Base-by-base conservation (phyloP, 2,888 invertebrate genomes). In the Eubasilissa splendida region DNA sequence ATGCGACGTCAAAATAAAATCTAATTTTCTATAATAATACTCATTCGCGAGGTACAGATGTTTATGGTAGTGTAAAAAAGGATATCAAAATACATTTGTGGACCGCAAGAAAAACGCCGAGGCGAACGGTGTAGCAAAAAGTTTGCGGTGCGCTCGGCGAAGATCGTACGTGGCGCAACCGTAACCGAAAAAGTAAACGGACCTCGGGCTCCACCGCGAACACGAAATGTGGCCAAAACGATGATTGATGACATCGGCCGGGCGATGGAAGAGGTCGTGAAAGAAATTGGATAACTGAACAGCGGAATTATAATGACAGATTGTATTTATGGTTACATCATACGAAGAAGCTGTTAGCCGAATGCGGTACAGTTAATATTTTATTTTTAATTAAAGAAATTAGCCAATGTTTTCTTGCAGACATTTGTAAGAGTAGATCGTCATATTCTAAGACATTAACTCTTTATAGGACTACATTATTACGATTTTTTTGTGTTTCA, bases 221-320 rank as follows among this genome's bases (percentile, higher is more conserved):
- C 70, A 71, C 54, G 53, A 65, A 79, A 22, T 76, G 70, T 75
- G 70, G 66, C 60, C 77, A 75, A 82, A 81, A 82, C 76, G 33
- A 77, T 80, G 82, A 82, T 82, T 80, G 80, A 82, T 80, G 82
- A 76, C 50, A 33, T 52, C 56, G 74, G 22, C 71, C 71, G n/a
- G 22, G n/a, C 31, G 52, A 52, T 12, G n/a, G 31, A 68, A n/a
- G 54, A 59, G 68, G 71, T 78, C 78, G 60, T 50, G 58, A 53
- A 77, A 71, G 79, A 82, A 79, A 82, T 80, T 76, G 76, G 80
- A 82, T 82, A 80, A 77, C 80, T 80, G 75, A 71, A 80, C 77
- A 65, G 63, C 74, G 50, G 14, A 52, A 58, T 76, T 33, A 76
- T 54, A 56, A 76, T 54, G 42, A 7, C 42, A 42, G 42, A 70